Evolutionary conservation across 2,113 vertebrate species (phyloP).

Genomic region (Microcebus murinus): DNA sequence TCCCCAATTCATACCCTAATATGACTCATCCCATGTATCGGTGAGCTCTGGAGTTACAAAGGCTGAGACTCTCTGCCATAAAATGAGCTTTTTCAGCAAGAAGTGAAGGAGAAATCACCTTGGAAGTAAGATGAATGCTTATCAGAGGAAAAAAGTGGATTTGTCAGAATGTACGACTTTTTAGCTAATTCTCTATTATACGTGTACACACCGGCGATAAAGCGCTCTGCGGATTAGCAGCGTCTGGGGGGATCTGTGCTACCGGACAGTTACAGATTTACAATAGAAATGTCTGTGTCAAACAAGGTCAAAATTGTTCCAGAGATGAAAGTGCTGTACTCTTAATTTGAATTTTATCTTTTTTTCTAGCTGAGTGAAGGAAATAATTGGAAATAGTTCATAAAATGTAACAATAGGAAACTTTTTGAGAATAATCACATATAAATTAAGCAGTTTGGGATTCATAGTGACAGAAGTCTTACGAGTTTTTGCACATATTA

Average conservation of each 20-base stretch:
- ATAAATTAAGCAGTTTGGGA: background rate
- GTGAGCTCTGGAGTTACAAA: constrained; percentile 4
- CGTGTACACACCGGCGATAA: background rate
- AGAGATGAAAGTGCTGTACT: constrained; percentile 37
- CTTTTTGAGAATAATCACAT: constrained; percentile 30
- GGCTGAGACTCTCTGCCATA: background rate
- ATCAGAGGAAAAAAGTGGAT: constrained; percentile 13
- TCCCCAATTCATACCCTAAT: background rate
- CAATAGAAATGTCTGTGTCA: constrained; percentile 39
- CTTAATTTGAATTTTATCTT: constrained; percentile 70
- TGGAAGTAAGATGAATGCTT: constrained; percentile 40
- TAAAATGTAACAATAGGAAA: constrained; percentile 50
- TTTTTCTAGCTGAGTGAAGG: constrained; percentile 43
- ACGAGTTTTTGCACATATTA: background rate
- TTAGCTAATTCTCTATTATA: constrained; percentile 7
- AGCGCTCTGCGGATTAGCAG: constrained; percentile 5
- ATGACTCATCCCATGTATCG: constrained; percentile 8
- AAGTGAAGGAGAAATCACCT: constrained; percentile 51
- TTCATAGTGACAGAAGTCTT: background rate
- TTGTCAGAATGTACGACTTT: background rate
- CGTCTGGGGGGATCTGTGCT: background rate
- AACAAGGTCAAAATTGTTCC: constrained; percentile 52
- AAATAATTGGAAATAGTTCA: constrained; percentile 58
- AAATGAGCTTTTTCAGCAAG: background rate
- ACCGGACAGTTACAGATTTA: constrained; percentile 8